Evolutionary conservation across 1,140 invertebrate species (phyloP).

Genomic region (Zaprionus ornatus): DNA sequence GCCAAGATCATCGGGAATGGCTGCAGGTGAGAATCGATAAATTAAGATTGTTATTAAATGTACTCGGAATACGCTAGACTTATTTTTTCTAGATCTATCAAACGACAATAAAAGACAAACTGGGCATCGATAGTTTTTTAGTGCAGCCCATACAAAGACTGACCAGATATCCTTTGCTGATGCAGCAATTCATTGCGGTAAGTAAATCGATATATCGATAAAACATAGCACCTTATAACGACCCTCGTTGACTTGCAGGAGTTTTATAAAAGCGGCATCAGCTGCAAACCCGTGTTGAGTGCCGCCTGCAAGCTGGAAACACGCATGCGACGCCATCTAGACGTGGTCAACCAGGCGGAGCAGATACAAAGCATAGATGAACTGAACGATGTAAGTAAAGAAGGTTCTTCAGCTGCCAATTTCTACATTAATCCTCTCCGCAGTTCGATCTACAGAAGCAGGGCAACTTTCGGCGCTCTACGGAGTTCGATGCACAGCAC

Average conservation of each 20-base stretch:
- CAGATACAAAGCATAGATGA: conserved; percentile 79
- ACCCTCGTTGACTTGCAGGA: conserved; percentile 40
- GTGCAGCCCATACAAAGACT: conserved; percentile 84
- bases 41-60: not conserved
- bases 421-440: not conserved
- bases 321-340: conserved; percentile 74
- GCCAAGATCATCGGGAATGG: conserved; percentile 73
- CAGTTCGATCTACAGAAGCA: conserved; percentile 68
- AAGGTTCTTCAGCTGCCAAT: not conserved
- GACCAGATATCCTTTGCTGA: conserved; percentile 81
- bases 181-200: conserved; percentile 83
- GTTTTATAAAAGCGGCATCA: conserved; percentile 80
- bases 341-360: conserved; percentile 83
- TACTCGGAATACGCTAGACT: not conserved
- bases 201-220: conserved; percentile 8
- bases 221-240: not conserved
- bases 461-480: conserved; percentile 72
- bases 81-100: conserved; percentile 62
- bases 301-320: conserved; percentile 81
- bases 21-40: conserved; percentile 56
- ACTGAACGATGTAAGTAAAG: conserved; percentile 59
- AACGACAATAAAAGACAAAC: conserved; percentile 79
- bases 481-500: conserved; percentile 79
- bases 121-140: conserved; percentile 83
- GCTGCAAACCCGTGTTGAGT: conserved; percentile 74